phyloP scores from a whole-genome alignment of 2,797 vertebrate genomes.

The Liasis olivaceus region DNA sequence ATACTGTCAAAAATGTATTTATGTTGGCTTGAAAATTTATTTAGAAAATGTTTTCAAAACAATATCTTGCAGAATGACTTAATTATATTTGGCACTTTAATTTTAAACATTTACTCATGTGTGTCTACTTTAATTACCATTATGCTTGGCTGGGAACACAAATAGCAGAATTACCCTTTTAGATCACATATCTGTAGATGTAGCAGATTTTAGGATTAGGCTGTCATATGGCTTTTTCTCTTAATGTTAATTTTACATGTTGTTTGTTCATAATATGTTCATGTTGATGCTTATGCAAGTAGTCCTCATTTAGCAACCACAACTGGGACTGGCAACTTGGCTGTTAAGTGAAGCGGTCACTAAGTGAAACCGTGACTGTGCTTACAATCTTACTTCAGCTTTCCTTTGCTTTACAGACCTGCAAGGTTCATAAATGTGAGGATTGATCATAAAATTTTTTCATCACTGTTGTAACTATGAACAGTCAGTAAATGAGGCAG shows the following conservation, averaged over 20 bases:
- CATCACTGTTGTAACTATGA: background rate
- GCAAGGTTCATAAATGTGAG: background rate
- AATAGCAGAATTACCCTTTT: background rate
- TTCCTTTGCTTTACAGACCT: background rate
- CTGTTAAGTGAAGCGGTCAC: background rate
- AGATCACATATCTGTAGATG: background rate
- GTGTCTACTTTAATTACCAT: background rate
- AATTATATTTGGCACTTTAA: background rate
- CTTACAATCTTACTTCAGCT: background rate
- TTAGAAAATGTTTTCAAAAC: constrained; percentile 6
- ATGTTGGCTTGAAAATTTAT: background rate
- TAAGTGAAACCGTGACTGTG: background rate
- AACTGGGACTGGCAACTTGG: background rate
- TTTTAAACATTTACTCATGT: background rate
- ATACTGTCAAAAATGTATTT: background rate
- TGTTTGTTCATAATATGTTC: background rate
- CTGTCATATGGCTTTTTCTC: background rate
- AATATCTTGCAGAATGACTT: background rate
- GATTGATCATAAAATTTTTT: background rate
- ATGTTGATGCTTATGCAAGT: background rate
- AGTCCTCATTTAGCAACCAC: background rate
- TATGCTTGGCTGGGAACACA: background rate
- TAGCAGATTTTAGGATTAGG: background rate
- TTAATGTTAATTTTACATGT: background rate
- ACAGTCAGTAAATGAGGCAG: no score